These are phyloP conservation scores for Hippolais icterina DNA, from an alignment of 2,113 vertebrate species.

Conservation along the genomic window DNA sequence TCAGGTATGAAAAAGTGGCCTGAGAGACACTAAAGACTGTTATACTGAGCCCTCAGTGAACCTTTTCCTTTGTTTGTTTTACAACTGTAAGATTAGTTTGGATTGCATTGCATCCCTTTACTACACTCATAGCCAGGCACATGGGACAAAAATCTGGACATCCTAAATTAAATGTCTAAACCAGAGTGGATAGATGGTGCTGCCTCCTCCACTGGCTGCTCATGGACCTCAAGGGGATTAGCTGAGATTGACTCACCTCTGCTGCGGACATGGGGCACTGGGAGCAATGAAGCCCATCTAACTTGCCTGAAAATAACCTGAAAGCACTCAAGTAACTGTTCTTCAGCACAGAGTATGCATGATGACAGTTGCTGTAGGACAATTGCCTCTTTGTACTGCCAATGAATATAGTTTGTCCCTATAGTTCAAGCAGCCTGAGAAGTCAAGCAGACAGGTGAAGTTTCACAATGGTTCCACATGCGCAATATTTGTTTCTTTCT, in stretches of 20 bases:
- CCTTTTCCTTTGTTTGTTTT: background rate
- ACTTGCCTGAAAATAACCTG: background rate
- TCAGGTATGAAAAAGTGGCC: background rate
- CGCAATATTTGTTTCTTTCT: background rate
- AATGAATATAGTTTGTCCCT: background rate
- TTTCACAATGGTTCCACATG: background rate
- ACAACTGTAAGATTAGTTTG: background rate
- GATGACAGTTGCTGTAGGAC: background rate
- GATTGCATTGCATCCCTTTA: background rate
- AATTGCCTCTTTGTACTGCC: background rate
- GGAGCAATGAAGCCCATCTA: background rate
- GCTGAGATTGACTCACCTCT: background rate
- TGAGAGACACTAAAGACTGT: background rate
- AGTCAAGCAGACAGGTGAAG: background rate
- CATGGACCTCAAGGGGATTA: background rate
- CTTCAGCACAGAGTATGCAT: background rate
- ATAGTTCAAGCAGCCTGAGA: background rate
- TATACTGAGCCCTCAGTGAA: background rate
- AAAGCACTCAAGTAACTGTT: background rate
- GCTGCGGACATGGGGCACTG: background rate
- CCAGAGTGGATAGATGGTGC: background rate
- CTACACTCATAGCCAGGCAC: background rate
- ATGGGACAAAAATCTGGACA: background rate
- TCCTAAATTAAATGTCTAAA: background rate
- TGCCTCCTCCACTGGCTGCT: background rate